Evolutionary conservation across 2,888 invertebrate species (phyloP), one percentile per base, ranked within the genome.

Genomic region (Eristalis tenax): DNA sequence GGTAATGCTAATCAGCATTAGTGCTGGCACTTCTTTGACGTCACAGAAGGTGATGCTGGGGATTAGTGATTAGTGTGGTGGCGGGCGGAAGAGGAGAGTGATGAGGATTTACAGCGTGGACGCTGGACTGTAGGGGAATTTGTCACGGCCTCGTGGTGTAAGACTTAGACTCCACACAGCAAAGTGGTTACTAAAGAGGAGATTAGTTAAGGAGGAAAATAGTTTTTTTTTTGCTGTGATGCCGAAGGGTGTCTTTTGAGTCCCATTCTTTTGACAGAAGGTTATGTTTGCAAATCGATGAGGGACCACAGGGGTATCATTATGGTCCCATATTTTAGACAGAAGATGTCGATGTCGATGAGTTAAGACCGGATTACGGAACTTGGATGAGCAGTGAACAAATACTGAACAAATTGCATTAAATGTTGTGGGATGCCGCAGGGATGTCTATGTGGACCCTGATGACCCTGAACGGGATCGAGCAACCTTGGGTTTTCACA

Each of bases 1-100:
- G 50, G 50, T 50, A 50, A 50, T 50, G 50, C 50, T 50, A 50
- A 50, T 50, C 50, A 50, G 50, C 50, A 50, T 50, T 50, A 50
- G 50, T 32, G 32, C 50, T 8, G 50, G 50, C 50, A 50, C 18
- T 50, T 50, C 50, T 50, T 50, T 50, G 50, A 50, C 50, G 18
- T 8, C n/a, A 8, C n/a, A 0, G 50, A 8, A 0, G 43, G 43
- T n/a, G 5, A 18, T 8, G 50, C 8, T 18, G 43, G 5, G 43
- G 43, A 43, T 43, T 43, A 43, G 43, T 43, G 43, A 5, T 18
- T n/a, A 5, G 43, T 6, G 15, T 18, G 43, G 43, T 43, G 43
- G 43, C 15, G 15, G 43, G 6, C 4, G n/a, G 15, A 4, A 13
- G 1, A 6, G 6, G 18, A 18, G 50, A 50, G 32, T 5, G 32